A percentile compares a stretch with the other conserved stretches of the same genome.
phyloP scores from a whole-genome alignment of 2,888 invertebrate species.

The Amphiduros pacificus region DNA sequence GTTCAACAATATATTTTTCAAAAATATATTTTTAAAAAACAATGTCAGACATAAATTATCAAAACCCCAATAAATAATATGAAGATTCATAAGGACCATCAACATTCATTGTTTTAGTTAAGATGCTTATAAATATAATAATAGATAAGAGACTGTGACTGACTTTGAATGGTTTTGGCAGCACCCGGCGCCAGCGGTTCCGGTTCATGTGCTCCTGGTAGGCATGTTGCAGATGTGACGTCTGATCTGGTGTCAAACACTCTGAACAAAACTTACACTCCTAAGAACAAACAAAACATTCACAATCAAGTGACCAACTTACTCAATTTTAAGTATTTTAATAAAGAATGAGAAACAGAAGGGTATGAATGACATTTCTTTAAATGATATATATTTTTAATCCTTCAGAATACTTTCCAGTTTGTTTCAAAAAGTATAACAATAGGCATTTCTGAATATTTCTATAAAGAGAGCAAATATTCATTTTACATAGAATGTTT shows the following conservation, averaged over 20 bases:
- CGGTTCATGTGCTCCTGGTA: constrained; percentile 80
- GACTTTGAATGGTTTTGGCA: constrained; percentile 68
- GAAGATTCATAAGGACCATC: no score
- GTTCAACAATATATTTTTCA: no score
- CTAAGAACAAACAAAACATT: constrained; percentile 33
- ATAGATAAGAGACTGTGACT: constrained; percentile 10
- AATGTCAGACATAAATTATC: neutral
- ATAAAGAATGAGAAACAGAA: neutral
- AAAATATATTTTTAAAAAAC: neutral
- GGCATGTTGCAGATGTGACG: constrained; percentile 68
- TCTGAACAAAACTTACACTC: constrained; percentile 77
- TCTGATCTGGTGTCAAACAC: constrained; percentile 71
- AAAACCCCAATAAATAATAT: no score
- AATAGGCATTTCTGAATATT: no score
- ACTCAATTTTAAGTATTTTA: neutral
- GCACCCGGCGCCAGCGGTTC: constrained; percentile 78
- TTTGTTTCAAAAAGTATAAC: no score
- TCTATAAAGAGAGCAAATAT: no score
- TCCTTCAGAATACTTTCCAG: no score
- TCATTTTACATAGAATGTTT: no score
- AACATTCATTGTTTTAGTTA: neutral
- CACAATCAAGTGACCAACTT: constrained; percentile 58
- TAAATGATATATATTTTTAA: no score
- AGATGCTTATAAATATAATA: no score
- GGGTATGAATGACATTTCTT: no score